These are phyloP conservation scores for Amiota mariae DNA, from an alignment of 2,888 invertebrate genomes.

Conservation along the genomic window DNA sequence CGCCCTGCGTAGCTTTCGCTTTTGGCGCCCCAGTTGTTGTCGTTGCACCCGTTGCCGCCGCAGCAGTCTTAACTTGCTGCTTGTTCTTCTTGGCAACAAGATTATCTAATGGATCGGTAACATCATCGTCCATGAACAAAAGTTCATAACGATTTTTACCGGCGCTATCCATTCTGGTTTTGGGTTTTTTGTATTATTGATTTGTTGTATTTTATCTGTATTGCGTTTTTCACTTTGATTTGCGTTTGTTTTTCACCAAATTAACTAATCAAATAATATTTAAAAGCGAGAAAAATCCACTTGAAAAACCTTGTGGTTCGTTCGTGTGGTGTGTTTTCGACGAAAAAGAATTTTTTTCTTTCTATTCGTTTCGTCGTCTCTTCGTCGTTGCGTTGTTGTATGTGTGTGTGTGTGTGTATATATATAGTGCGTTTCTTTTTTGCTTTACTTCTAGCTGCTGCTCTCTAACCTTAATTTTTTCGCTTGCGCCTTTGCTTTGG, in stretches of 20 bases:
- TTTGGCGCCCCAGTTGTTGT: conserved; percentile 46
- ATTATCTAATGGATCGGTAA: conserved; percentile 74
- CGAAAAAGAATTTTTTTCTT: conserved; percentile 45
- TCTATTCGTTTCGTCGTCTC: conserved; percentile 16
- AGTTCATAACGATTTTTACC: conserved; percentile 74
- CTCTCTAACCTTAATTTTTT: conserved; percentile 71
- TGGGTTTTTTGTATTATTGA: conserved; percentile 41
- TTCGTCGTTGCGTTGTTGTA: conserved; percentile 30
- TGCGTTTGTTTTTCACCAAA: conserved; percentile 46
- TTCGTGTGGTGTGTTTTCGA: conserved; percentile 41
- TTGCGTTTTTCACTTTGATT: not conserved
- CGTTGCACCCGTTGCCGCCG: conserved; percentile 44
- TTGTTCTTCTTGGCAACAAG: conserved; percentile 70
- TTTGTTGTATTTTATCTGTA: conserved; percentile 32
- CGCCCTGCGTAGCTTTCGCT: conserved; percentile 43
- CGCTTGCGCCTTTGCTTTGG: conserved; percentile 1
- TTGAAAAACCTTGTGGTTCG: conserved; percentile 24
- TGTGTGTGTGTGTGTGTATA: no score
- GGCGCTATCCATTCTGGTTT: conserved; percentile 70
- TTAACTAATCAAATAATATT: conserved; percentile 29
- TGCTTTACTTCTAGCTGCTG: conserved; percentile 43
- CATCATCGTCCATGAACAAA: conserved; percentile 74
- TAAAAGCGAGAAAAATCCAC: conserved; percentile 9
- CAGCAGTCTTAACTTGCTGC: conserved; percentile 63
- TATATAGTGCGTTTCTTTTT: conserved; percentile 18